Percentiles rank a stretch among this genome's conserved stretches.
These are phyloP conservation scores for Heteromormyrus szaboi DNA, from an alignment of 2,797 vertebrate genomes.

Conservation along the genomic window DNA sequence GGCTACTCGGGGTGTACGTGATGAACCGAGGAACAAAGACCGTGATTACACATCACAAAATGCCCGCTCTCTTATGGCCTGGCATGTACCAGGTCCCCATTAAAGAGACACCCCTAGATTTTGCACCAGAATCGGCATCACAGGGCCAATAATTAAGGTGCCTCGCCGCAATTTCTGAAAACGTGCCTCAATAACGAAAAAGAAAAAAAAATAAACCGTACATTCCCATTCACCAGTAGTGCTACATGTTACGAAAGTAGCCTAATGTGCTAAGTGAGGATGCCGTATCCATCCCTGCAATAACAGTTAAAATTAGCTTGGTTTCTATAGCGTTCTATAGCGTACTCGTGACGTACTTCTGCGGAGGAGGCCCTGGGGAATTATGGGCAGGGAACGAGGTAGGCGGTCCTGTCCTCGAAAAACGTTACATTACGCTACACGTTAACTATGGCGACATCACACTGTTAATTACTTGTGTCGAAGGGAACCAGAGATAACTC, in stretches of 20 bases:
- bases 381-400: slow-evolving; percentile 3
- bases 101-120: neutral
- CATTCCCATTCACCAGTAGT: neutral
- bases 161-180: neutral
- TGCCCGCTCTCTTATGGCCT: neutral
- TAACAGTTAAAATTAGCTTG: slow-evolving; percentile 1
- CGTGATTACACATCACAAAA: neutral
- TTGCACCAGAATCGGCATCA: neutral
- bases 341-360: neutral
- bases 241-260: neutral
- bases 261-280: neutral
- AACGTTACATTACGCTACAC: neutral
- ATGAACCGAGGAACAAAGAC: neutral
- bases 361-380: neutral
- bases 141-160: neutral
- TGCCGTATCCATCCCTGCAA: neutral
- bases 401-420: neutral
- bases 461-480: slow-evolving; percentile 6
- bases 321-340: neutral
- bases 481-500: slow-evolving; percentile 1
- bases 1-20: neutral
- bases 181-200: neutral
- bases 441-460: neutral
- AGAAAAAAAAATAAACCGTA: neutral
- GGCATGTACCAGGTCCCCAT: neutral